Conservation (phyloP, 2,888 invertebrate genomes). For the Eupithecia tripunctaria region DNA sequence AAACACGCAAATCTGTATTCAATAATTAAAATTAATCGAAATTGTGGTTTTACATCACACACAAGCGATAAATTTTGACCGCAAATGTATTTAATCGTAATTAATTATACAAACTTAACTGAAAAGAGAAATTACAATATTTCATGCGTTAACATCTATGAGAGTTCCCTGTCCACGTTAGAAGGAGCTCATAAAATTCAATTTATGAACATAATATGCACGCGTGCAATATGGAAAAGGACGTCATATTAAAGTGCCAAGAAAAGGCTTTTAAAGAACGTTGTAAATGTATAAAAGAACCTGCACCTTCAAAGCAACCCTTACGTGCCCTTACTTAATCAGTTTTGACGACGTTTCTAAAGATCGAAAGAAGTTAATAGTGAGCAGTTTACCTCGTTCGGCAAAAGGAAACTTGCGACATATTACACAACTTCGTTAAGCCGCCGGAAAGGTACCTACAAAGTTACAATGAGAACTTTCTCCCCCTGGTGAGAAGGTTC, state of each 20-base stretch:
- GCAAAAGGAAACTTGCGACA: conserved; percentile 33
- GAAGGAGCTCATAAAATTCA: conserved; percentile 12
- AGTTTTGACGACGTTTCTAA: conserved; percentile 18
- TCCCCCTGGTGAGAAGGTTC: conserved; percentile 19
- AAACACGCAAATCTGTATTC: background rate
- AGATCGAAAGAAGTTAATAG: conserved; percentile 26
- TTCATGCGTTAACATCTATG: background rate
- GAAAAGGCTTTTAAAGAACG: conserved; percentile 17
- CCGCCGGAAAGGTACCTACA: conserved; percentile 31
- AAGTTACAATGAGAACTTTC: conserved; percentile 35
- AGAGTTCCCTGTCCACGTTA: background rate
- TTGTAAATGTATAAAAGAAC: background rate
- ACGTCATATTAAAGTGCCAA: conserved; percentile 2
- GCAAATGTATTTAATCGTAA: conserved; percentile 20
- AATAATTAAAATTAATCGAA: conserved; percentile 6
- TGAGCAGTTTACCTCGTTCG: conserved; percentile 21
- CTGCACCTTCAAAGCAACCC: background rate
- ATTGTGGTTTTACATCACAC: conserved; percentile 25
- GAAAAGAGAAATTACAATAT: background rate
- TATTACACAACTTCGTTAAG: conserved; percentile 37
- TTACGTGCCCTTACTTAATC: conserved; percentile 12
- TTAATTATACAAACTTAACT: conserved; percentile 26
- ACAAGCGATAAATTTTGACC: conserved; percentile 23
- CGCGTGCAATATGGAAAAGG: background rate
- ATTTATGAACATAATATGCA: conserved; percentile 13